Conservation (phyloP, 1,140 invertebrate species). For the Lepidotrigona ventralis region DNA sequence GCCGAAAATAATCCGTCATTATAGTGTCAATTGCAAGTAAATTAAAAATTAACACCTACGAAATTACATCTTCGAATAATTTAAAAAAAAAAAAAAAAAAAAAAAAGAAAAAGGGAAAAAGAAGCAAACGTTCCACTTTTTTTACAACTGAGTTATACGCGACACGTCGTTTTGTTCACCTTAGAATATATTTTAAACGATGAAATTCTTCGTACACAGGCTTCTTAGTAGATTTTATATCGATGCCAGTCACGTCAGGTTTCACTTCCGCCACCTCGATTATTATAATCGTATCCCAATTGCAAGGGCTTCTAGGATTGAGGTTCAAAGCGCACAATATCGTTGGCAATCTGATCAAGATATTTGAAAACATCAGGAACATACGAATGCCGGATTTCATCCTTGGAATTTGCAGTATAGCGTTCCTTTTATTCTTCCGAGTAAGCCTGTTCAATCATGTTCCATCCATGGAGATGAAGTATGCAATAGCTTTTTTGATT, state of each 20-base stretch:
- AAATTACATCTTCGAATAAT: no score
- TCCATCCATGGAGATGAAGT: slow-evolving; percentile 4
- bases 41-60: no score
- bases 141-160: neutral
- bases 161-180: no score
- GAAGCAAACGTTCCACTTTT: neutral
- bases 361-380: slow-evolving; percentile 82
- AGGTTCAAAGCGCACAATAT: slow-evolving; percentile 83
- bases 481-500: neutral
- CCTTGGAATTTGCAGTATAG: slow-evolving; percentile 84
- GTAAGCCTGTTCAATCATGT: slow-evolving; percentile 77
- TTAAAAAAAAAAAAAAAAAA: no score
- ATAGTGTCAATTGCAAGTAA: no score
- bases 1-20: no score
- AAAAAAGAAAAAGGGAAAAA: no score
- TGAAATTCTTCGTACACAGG: slow-evolving; percentile 83
- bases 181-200: neutral
- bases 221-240: slow-evolving; percentile 96
- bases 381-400: slow-evolving; percentile 82
- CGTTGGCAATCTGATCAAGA: slow-evolving; percentile 82
- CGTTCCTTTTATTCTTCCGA: slow-evolving; percentile 83
- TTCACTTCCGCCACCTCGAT: slow-evolving; percentile 96
- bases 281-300: slow-evolving; percentile 93
- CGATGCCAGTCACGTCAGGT: slow-evolving; percentile 93
- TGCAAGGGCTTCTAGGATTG: slow-evolving; percentile 91